Evolutionary conservation across 2,797 vertebrate species (phyloP).

Genomic region (Lithobates pipiens): DNA sequence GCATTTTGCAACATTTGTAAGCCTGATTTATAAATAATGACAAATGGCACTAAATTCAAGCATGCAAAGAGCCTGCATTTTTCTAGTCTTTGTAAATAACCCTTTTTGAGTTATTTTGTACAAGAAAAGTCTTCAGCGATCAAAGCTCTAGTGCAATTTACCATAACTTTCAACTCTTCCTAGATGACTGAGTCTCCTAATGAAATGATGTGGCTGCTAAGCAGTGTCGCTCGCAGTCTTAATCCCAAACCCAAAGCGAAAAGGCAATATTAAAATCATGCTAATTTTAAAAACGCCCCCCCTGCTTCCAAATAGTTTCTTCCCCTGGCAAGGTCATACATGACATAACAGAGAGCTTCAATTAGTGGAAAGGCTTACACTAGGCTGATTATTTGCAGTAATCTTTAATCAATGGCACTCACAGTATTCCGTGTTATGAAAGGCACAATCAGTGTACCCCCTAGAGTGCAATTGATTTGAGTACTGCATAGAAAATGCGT

Average conservation of each 20-base stretch:
- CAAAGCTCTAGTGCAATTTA: constrained; percentile 34
- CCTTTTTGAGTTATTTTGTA: too few relatives aligned
- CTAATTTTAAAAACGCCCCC: constrained; percentile 35
- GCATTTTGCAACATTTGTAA: too few relatives aligned
- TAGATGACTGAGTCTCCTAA: constrained; percentile 53
- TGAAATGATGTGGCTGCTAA: constrained; percentile 43
- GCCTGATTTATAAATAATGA: too few relatives aligned
- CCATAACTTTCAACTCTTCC: constrained; percentile 46
- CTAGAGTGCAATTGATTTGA: constrained; percentile 50
- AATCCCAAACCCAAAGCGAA: constrained; percentile 38
- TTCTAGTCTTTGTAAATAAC: too few relatives aligned
- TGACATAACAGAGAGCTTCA: constrained; percentile 42
- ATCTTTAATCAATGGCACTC: constrained; percentile 47
- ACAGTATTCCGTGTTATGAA: constrained; percentile 37
- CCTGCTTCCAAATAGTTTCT: constrained; percentile 24
- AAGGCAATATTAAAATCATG: constrained; percentile 49
- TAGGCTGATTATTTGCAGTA: constrained; percentile 45
- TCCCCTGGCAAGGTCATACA: constrained; percentile 49
- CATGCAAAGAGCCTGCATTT: too few relatives aligned
- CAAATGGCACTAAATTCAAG: too few relatives aligned
- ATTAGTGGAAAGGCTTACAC: constrained; percentile 34
- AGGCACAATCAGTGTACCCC: constrained; percentile 47
- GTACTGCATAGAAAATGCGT: background rate
- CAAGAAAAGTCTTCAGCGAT: too few relatives aligned
- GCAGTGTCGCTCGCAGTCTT: constrained; percentile 24